Conservation (phyloP, 2,888 invertebrate genomes). For the Eupithecia subfuscata region DNA sequence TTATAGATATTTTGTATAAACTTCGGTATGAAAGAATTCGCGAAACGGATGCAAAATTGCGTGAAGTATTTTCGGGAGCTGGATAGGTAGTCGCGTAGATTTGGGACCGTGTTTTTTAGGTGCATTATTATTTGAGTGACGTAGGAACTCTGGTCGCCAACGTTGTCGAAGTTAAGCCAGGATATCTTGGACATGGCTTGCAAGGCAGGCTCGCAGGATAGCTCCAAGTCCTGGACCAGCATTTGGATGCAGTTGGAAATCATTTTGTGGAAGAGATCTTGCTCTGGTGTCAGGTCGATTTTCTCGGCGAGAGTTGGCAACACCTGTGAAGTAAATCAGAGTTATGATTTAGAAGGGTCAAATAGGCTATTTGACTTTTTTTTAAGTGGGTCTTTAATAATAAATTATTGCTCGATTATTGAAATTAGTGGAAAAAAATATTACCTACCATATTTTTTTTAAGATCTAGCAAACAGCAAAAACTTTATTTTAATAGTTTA, state of each 20-base stretch:
- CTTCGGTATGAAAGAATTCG: constrained; percentile 97
- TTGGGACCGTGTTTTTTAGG: constrained; percentile 93
- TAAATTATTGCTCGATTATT: no score
- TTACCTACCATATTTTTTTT: no score
- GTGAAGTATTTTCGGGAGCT: constrained; percentile 98
- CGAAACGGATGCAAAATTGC: constrained; percentile 98
- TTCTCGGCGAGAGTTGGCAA: constrained; percentile 88
- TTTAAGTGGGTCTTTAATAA: no score
- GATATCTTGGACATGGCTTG: constrained; percentile 96
- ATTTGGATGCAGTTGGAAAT: constrained; percentile 93
- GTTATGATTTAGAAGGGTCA: neutral
- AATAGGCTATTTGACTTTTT: neutral
- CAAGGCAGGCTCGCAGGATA: constrained; percentile 96
- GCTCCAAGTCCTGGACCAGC: constrained; percentile 95
- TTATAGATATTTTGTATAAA: constrained; percentile 95
- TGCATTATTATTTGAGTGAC: constrained; percentile 95
- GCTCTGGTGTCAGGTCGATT: constrained; percentile 92
- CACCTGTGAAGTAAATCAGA: constrained; percentile 64
- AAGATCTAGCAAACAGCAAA: no score
- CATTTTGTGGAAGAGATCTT: constrained; percentile 94
- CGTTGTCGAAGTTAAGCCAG: constrained; percentile 96
- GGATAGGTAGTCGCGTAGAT: constrained; percentile 94
- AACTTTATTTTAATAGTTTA: no score
- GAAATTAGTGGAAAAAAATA: no score
- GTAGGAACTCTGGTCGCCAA: constrained; percentile 98